Evolutionary conservation across 2,113 vertebrate genomes (phyloP).

Genomic region (Etia nguti): DNA sequence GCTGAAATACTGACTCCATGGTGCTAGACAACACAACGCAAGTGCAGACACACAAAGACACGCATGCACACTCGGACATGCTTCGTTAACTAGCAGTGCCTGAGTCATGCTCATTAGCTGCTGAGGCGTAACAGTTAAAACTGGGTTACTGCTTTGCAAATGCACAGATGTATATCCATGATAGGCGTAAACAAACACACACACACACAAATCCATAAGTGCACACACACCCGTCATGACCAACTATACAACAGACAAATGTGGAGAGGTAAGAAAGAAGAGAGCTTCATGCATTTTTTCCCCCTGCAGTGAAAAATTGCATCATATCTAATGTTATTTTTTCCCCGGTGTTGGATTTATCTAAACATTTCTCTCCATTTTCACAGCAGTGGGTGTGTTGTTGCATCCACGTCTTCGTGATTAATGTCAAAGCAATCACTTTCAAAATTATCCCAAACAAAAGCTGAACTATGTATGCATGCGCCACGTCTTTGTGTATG

Average conservation of each 20-base stretch:
- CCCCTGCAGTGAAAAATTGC: accelerated
- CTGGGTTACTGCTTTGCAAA: conserved; percentile 22
- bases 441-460: background rate
- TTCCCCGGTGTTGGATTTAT: background rate
- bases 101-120: conserved; percentile 39
- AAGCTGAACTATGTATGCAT: background rate
- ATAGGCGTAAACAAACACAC: background rate
- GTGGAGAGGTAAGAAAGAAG: background rate
- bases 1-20: background rate
- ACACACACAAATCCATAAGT: background rate
- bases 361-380: background rate
- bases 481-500: background rate
- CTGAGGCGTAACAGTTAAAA: conserved; percentile 41
- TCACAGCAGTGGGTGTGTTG: background rate
- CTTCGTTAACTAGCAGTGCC: conserved; percentile 14
- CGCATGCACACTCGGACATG: background rate
- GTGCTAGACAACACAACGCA: background rate
- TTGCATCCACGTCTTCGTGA: background rate
- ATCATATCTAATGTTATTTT: background rate
- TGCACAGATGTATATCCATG: background rate
- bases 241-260: background rate
- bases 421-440: background rate
- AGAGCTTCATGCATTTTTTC: background rate
- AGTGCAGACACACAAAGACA: background rate
- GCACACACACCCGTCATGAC: background rate